Evolutionary conservation across 2,797 vertebrate species (phyloP).

Genomic region (Rhincodon typus): DNA sequence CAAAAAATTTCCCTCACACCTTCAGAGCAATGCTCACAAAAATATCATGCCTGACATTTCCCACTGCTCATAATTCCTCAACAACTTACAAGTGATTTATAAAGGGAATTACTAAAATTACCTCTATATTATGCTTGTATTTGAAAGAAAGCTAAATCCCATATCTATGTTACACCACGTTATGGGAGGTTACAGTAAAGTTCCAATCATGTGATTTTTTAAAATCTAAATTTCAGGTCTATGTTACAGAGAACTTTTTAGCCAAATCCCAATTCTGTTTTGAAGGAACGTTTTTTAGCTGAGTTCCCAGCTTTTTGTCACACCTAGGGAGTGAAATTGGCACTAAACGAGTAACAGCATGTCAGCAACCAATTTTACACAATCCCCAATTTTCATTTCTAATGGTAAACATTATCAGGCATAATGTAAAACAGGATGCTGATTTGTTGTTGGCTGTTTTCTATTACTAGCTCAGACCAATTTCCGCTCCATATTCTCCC

Average conservation of each 20-base stretch:
- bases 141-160: slow-evolving; percentile 10
- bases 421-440: background rate
- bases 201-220: background rate
- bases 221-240: background rate
- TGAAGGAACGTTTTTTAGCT: background rate
- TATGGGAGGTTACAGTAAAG: background rate
- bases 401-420: background rate
- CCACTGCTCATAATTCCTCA: background rate
- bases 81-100: background rate
- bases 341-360: background rate
- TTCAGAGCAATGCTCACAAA: background rate
- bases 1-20: too few relatives aligned
- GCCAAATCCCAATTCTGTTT: background rate
- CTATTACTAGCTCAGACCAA: background rate
- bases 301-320: background rate
- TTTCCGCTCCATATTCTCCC: background rate
- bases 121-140: background rate
- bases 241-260: background rate
- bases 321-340: background rate
- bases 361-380: background rate
- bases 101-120: background rate
- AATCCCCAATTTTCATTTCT: background rate
- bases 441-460: background rate
- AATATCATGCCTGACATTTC: background rate
- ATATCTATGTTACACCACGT: background rate